Conservation (phyloP, 2,797 vertebrate genomes). For the Gymnothorax reevesii region DNA sequence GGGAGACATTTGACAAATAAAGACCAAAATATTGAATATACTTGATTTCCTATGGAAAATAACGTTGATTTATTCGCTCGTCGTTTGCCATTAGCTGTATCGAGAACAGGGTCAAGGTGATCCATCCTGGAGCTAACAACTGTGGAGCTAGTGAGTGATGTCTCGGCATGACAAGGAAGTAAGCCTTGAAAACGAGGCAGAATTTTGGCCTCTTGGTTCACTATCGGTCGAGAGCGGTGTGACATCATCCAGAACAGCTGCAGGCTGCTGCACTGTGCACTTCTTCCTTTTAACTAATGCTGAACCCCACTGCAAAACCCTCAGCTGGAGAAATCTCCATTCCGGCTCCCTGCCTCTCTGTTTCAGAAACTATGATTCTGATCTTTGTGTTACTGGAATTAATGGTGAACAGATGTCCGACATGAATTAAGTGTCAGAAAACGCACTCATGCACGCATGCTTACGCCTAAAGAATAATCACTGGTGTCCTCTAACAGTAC, state of each 20-base stretch:
- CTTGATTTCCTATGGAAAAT: too few relatives aligned
- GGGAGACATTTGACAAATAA: too few relatives aligned
- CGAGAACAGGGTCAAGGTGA: too few relatives aligned
- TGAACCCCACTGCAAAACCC: background rate
- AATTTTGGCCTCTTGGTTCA: slow-evolving; percentile 47
- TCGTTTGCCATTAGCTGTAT: too few relatives aligned
- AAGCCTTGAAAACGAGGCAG: too few relatives aligned
- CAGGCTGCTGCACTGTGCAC: slow-evolving; percentile 2
- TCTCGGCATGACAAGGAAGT: too few relatives aligned
- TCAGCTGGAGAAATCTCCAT: background rate
- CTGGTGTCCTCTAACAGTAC: background rate
- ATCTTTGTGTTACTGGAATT: background rate
- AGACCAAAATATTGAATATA: too few relatives aligned
- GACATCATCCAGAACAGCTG: slow-evolving; percentile 67
- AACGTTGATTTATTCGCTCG: too few relatives aligned
- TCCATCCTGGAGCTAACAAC: too few relatives aligned
- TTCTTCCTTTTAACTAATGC: background rate
- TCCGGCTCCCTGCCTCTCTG: background rate
- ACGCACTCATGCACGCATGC: background rate
- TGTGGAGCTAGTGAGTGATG: too few relatives aligned
- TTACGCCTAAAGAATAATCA: background rate
- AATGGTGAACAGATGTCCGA: background rate
- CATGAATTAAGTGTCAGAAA: slow-evolving; percentile 6
- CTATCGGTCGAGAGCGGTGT: slow-evolving; percentile 62
- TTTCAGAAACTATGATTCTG: background rate